phyloP scores from a whole-genome alignment of 2,113 vertebrate genomes.

The Alaudala cheleensis region DNA sequence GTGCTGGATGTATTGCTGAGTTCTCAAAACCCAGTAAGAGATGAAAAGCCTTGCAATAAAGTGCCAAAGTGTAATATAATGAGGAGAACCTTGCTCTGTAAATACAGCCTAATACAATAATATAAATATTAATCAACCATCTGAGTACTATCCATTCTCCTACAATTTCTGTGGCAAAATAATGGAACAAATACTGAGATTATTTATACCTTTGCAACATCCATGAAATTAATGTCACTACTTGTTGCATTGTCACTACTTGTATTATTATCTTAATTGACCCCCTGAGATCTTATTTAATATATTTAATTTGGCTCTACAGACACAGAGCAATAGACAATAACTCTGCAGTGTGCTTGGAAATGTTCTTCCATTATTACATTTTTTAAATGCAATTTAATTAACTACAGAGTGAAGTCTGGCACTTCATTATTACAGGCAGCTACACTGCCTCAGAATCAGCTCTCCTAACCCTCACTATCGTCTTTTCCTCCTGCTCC shows the following conservation, averaged over 20 bases:
- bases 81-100: not conserved
- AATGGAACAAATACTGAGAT: not conserved
- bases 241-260: not conserved
- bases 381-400: conserved; percentile 21
- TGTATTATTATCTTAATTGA: not conserved
- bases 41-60: not conserved
- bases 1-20: not conserved
- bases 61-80: not conserved
- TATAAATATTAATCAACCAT: not conserved
- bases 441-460: not conserved
- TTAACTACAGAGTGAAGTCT: not conserved
- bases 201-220: not conserved
- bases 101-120: not conserved
- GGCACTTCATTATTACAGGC: not conserved
- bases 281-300: not conserved
- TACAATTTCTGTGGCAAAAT: not conserved
- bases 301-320: not conserved
- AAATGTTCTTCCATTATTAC: not conserved
- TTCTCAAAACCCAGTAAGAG: not conserved
- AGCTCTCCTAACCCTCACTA: not conserved
- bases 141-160: not conserved
- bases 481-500: not conserved
- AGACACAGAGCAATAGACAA: not conserved
- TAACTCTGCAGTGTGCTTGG: not conserved
- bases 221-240: not conserved